These are phyloP conservation scores for Paradisaea rubra DNA, from an alignment of 2,113 vertebrate genomes.

Conservation along the genomic window DNA sequence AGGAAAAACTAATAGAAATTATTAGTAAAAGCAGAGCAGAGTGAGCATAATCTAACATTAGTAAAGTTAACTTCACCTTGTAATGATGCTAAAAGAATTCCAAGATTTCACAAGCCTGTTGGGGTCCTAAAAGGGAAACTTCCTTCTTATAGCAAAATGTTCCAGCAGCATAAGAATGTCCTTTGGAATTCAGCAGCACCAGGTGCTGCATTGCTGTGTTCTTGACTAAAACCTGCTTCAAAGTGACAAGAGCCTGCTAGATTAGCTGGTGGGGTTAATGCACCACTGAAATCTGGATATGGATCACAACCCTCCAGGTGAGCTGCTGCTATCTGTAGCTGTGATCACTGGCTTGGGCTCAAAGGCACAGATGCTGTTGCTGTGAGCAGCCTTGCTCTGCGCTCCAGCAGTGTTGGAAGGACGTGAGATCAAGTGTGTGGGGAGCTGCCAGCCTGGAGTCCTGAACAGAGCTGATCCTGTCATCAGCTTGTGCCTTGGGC, in stretches of 20 bases:
- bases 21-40: not conserved
- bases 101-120: not conserved
- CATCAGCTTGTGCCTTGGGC: not conserved
- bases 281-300: not conserved
- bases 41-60: not conserved
- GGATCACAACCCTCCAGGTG: not conserved
- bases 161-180: not conserved
- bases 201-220: not conserved
- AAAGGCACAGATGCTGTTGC: not conserved
- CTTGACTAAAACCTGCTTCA: not conserved
- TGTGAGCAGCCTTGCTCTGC: not conserved
- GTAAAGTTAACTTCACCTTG: not conserved
- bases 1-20: not conserved
- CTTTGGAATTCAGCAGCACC: not conserved
- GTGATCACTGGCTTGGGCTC: not conserved
- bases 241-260: not conserved
- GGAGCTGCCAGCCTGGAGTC: not conserved
- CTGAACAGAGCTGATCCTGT: not conserved
- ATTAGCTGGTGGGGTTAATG: not conserved
- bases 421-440: not conserved
- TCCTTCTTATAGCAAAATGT: not conserved
- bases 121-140: not conserved
- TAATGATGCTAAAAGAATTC: not conserved
- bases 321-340: not conserved
- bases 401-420: not conserved